Base-by-base conservation (phyloP, 2,113 vertebrate genomes). In the Lophura nycthemera region DNA sequence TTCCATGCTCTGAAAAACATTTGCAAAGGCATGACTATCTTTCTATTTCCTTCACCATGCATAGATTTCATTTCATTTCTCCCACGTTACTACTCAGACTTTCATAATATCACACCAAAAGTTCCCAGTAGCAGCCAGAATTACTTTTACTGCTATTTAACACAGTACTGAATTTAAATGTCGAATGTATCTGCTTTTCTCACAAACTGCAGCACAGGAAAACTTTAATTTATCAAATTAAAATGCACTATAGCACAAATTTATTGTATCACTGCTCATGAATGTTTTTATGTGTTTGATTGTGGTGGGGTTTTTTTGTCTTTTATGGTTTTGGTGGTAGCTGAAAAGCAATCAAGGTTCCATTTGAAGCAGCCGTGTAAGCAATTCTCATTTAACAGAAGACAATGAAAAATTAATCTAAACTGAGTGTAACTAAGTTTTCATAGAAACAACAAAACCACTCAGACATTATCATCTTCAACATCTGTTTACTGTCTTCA, bases 331-430 rank as follows among this genome's bases (percentile, higher is more conserved):
- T 92, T 97, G 95, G 96, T 96, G 88, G 42, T 78, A 87, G 92
- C 89, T 19, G 25, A 81, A 73, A 85, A 63, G 89, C 89, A 95
- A 92, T 94, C 94, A 95, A 86, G 77, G 77, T 63, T 91, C 94
- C 83, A 56, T 94, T 47, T 40, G 87, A 93, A 88, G 92, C 95
- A 95, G 96, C 86, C 91, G 0, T 91, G 95, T 93, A 96, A 96
- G 97, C 93, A 94, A 92, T 89, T 96, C 93, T 88, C 54, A 27
- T 95, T 95, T 95, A 95, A 92, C 75, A 45, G 83, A 95, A 96
- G 96, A 97, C 96, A 96, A 97, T 96, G 96, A 95, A 96, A 97
- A 97, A 98, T 97, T 97, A 96, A 97, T 97, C 91, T 91, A 36
- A 82, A 88, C 92, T 89, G 77, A 87, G 83, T 71, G 73, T 93